Base-by-base conservation (phyloP, 2,888 invertebrate species). In the Nematopogon swammerdamellus region DNA sequence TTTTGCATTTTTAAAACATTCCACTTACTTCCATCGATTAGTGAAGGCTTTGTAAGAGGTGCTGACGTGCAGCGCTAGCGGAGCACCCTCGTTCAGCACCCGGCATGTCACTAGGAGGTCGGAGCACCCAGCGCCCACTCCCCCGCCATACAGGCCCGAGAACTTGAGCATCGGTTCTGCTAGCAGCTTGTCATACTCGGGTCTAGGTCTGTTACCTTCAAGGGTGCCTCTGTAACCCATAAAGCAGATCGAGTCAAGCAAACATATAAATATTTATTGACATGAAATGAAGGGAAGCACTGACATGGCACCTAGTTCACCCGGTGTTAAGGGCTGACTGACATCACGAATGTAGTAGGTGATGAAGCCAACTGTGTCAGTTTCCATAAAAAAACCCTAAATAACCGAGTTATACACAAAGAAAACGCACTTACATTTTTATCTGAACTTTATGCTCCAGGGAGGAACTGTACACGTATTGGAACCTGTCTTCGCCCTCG, bases 1-100 rank as follows among this genome's bases (percentile, higher is more conserved):
- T n/a, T n/a, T n/a, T n/a, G n/a, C n/a, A n/a, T n/a, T n/a, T n/a
- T n/a, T n/a, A 25, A 4, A 25, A 25, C 25, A 6, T 6, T 25
- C 8, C 25, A 80, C 86, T 82, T 81, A 93, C 93, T 92, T 94
- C 95, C 95, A 97, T 60, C 97, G 81, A 49, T 89, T 92, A 18
- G 89, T 89, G 63, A 97, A 97, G 1, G 94, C 84, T 70, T 97
- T 97, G 64, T 96, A 96, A 0, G 95, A 88, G 1, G 96, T 95
- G 42, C 88, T 86, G 14, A 95, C 89, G 0, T 96, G 94, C 54
- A 96, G 71, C 16, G 93, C 91, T 2, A 97, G 81, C 0, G 92
- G 88, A 49, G 87, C 83, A 47, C 90, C 90, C 63, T 92, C 89
- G 54, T 91, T 87, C 67, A 85, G 87, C 11, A 96, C 84, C 73